These are phyloP conservation scores for Gracilinanus agilis DNA, from an alignment of 2,113 vertebrate genomes.

Conservation along the genomic window DNA sequence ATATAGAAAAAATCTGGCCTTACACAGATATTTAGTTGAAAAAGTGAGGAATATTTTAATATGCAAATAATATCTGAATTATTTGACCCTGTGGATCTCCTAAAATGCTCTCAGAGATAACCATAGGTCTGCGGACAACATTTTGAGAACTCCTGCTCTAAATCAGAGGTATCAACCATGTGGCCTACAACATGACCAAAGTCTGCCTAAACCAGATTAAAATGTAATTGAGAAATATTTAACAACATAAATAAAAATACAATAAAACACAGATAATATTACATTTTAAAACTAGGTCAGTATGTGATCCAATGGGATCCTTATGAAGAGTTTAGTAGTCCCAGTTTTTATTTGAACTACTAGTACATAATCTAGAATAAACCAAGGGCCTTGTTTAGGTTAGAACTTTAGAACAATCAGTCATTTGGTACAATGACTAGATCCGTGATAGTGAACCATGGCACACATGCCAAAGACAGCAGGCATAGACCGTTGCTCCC, in stretches of 20 bases:
- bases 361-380: background rate
- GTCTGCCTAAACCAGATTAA: background rate
- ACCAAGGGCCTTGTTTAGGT: background rate
- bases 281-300: background rate
- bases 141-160: background rate
- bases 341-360: background rate
- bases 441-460: no score
- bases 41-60: background rate
- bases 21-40: background rate
- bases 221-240: background rate
- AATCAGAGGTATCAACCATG: background rate
- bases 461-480: no score
- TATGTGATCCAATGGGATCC: background rate
- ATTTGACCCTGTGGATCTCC: background rate
- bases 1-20: background rate
- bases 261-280: background rate
- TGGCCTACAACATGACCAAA: background rate
- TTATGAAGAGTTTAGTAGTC: background rate
- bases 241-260: background rate
- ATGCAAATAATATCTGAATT: background rate
- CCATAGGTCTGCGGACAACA: background rate
- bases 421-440: no score
- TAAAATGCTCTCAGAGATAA: background rate
- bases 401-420: background rate
- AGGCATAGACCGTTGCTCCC: no score